These are phyloP conservation scores for Brachyistius frenatus DNA, from an alignment of 2,113 vertebrate genomes.

Conservation along the genomic window DNA sequence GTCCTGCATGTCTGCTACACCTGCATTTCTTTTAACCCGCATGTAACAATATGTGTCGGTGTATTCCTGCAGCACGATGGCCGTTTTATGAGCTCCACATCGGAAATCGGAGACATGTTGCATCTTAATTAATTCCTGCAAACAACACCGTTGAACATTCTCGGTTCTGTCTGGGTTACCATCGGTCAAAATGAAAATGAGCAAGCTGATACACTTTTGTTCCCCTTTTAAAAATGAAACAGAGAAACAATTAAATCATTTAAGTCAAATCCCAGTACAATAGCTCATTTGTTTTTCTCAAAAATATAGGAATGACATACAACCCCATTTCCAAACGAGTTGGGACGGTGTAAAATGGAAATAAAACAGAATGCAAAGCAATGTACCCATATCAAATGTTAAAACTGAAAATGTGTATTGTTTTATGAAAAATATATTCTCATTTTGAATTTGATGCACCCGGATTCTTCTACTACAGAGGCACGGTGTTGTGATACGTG, in stretches of 20 bases:
- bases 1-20: conserved; percentile 7
- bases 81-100: background rate
- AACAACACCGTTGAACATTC: background rate
- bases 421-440: too few relatives aligned
- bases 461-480: too few relatives aligned
- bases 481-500: too few relatives aligned
- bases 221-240: background rate
- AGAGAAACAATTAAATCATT: background rate
- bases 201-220: conserved; percentile 7
- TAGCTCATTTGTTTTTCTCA: too few relatives aligned
- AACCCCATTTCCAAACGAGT: too few relatives aligned
- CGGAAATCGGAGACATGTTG: conserved; percentile 1
- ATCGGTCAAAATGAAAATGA: conserved; percentile 49
- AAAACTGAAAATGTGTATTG: too few relatives aligned
- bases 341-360: too few relatives aligned
- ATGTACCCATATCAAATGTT: too few relatives aligned
- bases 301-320: too few relatives aligned
- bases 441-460: too few relatives aligned
- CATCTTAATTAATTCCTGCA: conserved; percentile 15
- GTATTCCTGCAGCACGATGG: background rate
- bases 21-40: background rate
- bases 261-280: background rate
- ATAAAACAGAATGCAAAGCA: too few relatives aligned
- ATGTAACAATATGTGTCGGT: background rate
- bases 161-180: conserved; percentile 52